These are phyloP conservation scores for Erithacus rubecula DNA, from an alignment of 2,797 vertebrate species.

Conservation along the genomic window DNA sequence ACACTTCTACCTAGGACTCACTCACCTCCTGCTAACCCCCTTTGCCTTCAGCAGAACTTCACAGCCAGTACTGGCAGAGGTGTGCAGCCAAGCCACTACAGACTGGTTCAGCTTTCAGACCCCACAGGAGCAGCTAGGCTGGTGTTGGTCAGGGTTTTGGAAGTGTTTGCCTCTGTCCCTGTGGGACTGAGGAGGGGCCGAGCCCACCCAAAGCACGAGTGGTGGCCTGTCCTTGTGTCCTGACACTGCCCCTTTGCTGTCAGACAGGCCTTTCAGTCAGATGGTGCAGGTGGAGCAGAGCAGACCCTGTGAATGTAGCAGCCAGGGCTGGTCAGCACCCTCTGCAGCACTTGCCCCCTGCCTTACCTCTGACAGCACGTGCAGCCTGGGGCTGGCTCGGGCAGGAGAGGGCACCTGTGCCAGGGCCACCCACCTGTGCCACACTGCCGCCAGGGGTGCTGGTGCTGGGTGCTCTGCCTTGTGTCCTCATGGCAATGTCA, in stretches of 20 bases:
- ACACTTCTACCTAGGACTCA: constrained; percentile 60
- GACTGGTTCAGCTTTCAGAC: background rate
- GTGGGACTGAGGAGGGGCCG: background rate
- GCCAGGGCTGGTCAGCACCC: background rate
- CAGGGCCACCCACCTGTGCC: background rate
- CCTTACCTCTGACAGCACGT: background rate
- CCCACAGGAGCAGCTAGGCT: background rate
- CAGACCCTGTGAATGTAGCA: background rate
- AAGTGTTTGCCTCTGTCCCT: background rate
- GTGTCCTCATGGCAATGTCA: background rate
- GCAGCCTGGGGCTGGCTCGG: background rate
- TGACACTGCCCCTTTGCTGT: background rate
- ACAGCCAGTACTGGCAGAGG: background rate
- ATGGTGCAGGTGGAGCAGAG: background rate
- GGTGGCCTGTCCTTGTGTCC: background rate
- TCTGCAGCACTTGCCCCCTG: background rate
- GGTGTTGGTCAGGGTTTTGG: background rate
- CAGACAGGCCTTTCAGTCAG: background rate
- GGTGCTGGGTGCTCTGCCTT: background rate
- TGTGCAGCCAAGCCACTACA: background rate
- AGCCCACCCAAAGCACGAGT: background rate
- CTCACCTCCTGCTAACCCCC: background rate
- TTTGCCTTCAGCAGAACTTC: background rate
- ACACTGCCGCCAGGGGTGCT: background rate
- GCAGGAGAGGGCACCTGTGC: background rate